Evolutionary conservation across 2,888 invertebrate species (phyloP).

Genomic region (Cryptophagus acutangulus): DNA sequence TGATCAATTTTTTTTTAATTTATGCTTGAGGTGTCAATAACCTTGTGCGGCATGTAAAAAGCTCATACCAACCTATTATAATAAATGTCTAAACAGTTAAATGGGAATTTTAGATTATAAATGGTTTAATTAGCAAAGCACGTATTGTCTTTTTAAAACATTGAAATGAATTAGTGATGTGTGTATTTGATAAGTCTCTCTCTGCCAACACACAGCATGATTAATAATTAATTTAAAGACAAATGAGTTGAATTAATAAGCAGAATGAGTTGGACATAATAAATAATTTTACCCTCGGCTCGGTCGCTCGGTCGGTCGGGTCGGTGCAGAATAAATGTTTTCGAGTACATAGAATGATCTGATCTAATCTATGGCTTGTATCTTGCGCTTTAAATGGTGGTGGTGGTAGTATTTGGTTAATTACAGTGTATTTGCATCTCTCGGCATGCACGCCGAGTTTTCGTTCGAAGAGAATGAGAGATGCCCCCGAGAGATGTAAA

Average conservation of each 20-base stretch:
- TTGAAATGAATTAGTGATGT: conserved; percentile 23
- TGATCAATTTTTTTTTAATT: conserved; percentile 25
- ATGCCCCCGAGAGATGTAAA: conserved; percentile 35
- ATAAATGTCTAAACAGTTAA: conserved; percentile 4
- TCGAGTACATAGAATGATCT: neutral
- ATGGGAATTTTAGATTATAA: conserved; percentile 28
- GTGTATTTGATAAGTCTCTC: conserved; percentile 29
- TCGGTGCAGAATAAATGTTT: neutral
- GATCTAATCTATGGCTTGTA: conserved; percentile 7
- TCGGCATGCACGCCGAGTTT: conserved; percentile 21
- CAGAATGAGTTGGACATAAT: neutral
- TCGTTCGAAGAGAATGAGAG: conserved; percentile 10
- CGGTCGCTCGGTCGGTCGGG: conserved; percentile 1
- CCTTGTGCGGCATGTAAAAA: conserved; percentile 4
- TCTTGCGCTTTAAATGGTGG: neutral
- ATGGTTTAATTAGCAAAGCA: conserved; percentile 35
- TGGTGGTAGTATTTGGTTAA: conserved; percentile 12
- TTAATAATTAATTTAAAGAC: conserved; percentile 34
- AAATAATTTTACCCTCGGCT: conserved; percentile 5
- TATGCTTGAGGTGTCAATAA: conserved; percentile 1
- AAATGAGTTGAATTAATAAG: conserved; percentile 32
- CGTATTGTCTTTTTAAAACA: conserved; percentile 25
- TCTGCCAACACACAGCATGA: conserved; percentile 26
- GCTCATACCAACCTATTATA: conserved; percentile 3
- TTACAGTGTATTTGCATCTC: conserved; percentile 20